Evolutionary conservation across 2,797 vertebrate species (phyloP), one percentile per base, ranked within the genome.

Genomic region (Poeciliopsis gracilis): DNA sequence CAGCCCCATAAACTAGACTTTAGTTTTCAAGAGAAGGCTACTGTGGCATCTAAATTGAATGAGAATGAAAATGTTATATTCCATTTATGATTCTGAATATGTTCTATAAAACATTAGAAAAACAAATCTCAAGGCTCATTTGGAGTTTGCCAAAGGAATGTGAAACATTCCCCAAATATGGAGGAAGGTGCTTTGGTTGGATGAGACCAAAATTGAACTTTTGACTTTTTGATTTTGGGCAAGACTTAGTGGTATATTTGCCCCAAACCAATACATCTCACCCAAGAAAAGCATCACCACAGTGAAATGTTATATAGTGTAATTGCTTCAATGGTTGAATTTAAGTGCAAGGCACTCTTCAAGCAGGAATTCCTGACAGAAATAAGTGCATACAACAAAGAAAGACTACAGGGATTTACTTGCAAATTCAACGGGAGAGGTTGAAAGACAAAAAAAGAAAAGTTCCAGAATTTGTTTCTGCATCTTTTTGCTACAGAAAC

Each of bases 51-150:
- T 89, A 88, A 91, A 91, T 85, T 90, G 82, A 84, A 84, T 89
- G 84, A 89, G 91, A 94, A 93, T 94, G 89, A 93, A 93, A 91
- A 88, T 79, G 78, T 86, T 87, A 91, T 93, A 87, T 94, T 87
- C 87, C 93, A 90, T 92, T 93, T 93, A 88, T 73, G 18, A 72
- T 25, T 36, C 13, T 45, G 5, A 38, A 15, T 70, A 43, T 45
- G 23, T 70, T 45, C 1, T 45, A n/a, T 23, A n/a, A 12, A 12
- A 43, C 67, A 69, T n/a, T 43, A 25, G 23, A 45, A 46, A 53
- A 70, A 70, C 41, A 10, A 70, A 70, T 43, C 38, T 36, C 38
- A 70, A 51, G 49, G 49, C 49, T 51, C 7, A 25, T 25, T 23
- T 51, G 49, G 49, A 51, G 8, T 51, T 23, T 51, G 8, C 49